phyloP scores from a whole-genome alignment of 2,888 invertebrate genomes.

The Osedax fenrisi region DNA sequence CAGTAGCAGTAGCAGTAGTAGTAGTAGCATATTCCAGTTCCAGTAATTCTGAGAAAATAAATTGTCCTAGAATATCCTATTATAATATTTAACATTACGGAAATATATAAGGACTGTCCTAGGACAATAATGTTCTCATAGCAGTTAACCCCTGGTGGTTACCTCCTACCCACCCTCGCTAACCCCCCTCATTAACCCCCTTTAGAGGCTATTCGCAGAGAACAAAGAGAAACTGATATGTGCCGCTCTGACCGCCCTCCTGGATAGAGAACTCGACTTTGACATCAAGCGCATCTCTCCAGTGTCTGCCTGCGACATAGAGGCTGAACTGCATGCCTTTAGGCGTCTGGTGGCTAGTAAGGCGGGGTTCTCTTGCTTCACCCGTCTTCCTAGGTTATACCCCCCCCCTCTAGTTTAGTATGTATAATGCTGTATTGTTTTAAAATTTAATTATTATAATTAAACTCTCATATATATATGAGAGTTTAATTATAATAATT shows the following conservation, averaged over 20 bases:
- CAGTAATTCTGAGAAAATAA: too few species aligned
- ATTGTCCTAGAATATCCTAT: too few species aligned
- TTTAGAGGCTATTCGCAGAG: conserved; percentile 79
- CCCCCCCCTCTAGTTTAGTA: too few species aligned
- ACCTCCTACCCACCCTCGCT: neutral
- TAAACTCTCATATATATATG: too few species aligned
- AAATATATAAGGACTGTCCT: too few species aligned
- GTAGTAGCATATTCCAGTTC: neutral
- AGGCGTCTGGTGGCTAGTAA: conserved; percentile 86
- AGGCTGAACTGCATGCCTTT: conserved; percentile 87
- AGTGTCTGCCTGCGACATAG: conserved; percentile 59
- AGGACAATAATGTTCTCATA: too few species aligned
- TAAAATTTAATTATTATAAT: neutral
- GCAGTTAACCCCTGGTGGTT: too few species aligned
- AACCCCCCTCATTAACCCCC: neutral
- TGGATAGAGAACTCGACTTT: conserved; percentile 57
- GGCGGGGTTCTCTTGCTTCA: conserved; percentile 91
- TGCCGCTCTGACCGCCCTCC: conserved; percentile 72
- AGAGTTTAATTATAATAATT: too few species aligned
- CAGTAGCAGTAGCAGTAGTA: neutral
- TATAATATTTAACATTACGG: too few species aligned
- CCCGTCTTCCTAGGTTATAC: conserved; percentile 66
- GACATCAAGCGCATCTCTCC: conserved; percentile 36
- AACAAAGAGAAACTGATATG: conserved; percentile 94
- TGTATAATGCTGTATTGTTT: too few species aligned